phyloP scores from a whole-genome alignment of 1,140 invertebrate species.

The Rhagoletis zephyria region DNA sequence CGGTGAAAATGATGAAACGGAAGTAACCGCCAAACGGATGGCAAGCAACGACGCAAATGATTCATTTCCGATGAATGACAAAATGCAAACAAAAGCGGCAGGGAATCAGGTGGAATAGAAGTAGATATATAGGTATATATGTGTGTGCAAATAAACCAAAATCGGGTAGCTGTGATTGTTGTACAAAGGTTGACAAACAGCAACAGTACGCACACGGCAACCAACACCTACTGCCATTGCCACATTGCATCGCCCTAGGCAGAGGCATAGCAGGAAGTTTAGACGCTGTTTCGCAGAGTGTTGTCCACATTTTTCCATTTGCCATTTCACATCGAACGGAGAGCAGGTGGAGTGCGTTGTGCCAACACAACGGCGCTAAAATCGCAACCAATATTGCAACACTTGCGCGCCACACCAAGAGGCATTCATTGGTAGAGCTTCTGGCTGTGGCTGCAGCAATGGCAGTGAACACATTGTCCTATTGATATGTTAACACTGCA shows the following conservation, averaged over 20 bases:
- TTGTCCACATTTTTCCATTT: slow-evolving; percentile 46
- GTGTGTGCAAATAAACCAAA: neutral
- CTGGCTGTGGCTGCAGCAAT: no score
- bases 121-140: neutral
- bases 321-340: neutral
- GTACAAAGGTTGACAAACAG: neutral
- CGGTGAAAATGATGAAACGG: slow-evolving; percentile 65
- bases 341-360: neutral
- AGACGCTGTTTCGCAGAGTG: slow-evolving; percentile 39
- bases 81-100: slow-evolving; percentile 56
- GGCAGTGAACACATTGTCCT: neutral
- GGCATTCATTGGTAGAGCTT: neutral
- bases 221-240: no score
- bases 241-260: neutral
- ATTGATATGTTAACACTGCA: slow-evolving; percentile 1
- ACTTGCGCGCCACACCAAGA: neutral
- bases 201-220: neutral
- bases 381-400: slow-evolving; percentile 49
- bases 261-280: slow-evolving; percentile 25
- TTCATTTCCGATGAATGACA: slow-evolving; percentile 73
- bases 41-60: slow-evolving; percentile 73
- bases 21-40: slow-evolving; percentile 73
- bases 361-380: slow-evolving; percentile 6
- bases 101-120: neutral
- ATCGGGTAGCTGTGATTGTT: neutral